Evolutionary conservation across 2,888 invertebrate genomes (phyloP).

Genomic region (Dascillus cervinus): DNA sequence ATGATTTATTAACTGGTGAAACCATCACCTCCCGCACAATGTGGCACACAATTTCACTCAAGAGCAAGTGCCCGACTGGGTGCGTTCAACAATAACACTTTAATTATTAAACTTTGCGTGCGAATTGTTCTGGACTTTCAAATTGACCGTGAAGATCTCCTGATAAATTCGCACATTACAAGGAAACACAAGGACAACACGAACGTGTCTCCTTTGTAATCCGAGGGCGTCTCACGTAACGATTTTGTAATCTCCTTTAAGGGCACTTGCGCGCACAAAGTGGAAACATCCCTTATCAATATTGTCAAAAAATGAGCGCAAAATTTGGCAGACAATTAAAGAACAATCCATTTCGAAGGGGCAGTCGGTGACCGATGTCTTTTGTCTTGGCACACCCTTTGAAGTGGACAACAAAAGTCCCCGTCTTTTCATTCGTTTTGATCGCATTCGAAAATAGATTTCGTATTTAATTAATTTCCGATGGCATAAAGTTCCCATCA

Average conservation of each 20-base stretch:
- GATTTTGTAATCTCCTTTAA: constrained; percentile 26
- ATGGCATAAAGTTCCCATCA: constrained; percentile 17
- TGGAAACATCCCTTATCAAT: no score
- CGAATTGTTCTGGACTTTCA: constrained; percentile 35
- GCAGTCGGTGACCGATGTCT: no score
- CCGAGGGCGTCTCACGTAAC: constrained; percentile 22
- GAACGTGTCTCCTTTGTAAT: constrained; percentile 17
- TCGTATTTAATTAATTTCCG: constrained; percentile 38
- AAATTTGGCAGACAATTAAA: no score
- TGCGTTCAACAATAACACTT: constrained; percentile 27
- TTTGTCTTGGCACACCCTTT: constrained; percentile 39
- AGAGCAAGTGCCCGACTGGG: constrained; percentile 18
- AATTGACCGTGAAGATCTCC: constrained; percentile 37
- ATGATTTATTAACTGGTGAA: constrained; percentile 36
- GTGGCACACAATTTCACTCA: constrained; percentile 31
- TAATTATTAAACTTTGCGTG: constrained; percentile 38
- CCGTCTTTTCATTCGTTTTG: constrained; percentile 23
- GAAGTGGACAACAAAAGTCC: constrained; percentile 33
- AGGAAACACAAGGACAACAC: constrained; percentile 12
- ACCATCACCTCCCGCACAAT: constrained; percentile 33
- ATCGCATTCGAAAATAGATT: no score
- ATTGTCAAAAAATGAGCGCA: no score
- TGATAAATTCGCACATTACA: constrained; percentile 37
- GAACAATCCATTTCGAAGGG: constrained; percentile 40
- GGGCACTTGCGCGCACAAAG: constrained; percentile 3